Percentiles rank a stretch among this genome's conserved stretches.
Conservation (phyloP, 1,140 invertebrate genomes). For the Drosophila albomicans region DNA sequence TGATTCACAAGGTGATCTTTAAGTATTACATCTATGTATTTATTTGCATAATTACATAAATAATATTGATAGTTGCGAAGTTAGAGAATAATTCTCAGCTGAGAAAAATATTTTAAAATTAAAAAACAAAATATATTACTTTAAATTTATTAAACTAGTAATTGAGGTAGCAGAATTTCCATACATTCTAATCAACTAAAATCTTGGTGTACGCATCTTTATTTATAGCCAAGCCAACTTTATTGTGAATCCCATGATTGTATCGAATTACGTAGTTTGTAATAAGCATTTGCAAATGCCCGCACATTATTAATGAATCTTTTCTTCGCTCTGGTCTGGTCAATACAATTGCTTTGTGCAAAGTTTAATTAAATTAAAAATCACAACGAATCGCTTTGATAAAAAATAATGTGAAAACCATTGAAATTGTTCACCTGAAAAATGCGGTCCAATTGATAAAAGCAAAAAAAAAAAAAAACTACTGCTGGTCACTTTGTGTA, state of each 20-base stretch:
- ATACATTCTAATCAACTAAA: too few relatives aligned
- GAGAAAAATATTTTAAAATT: not conserved
- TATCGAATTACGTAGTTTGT: not conserved
- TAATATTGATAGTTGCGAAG: too few relatives aligned
- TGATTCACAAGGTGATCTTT: not conserved
- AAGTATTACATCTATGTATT: not conserved
- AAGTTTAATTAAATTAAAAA: conserved; percentile 40
- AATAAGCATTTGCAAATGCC: not conserved
- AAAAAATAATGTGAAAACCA: conserved; percentile 16
- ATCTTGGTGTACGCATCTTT: too few relatives aligned
- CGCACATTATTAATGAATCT: not conserved
- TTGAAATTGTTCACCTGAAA: conserved; percentile 40
- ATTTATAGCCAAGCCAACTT: not conserved
- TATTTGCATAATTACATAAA: not conserved
- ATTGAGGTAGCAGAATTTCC: too few relatives aligned
- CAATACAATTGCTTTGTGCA: not conserved
- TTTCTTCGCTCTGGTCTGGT: not conserved
- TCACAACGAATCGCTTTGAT: conserved; percentile 40
- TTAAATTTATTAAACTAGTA: too few relatives aligned
- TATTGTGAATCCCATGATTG: not conserved
- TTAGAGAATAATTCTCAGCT: too few relatives aligned
- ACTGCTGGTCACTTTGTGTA: conserved; percentile 6
- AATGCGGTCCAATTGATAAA: conserved; percentile 50
- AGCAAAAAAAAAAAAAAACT: conserved; percentile 9
- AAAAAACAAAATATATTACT: not conserved